Evolutionary conservation across 1,140 invertebrate species (phyloP).

Genomic region (Laodelphax striatellus): DNA sequence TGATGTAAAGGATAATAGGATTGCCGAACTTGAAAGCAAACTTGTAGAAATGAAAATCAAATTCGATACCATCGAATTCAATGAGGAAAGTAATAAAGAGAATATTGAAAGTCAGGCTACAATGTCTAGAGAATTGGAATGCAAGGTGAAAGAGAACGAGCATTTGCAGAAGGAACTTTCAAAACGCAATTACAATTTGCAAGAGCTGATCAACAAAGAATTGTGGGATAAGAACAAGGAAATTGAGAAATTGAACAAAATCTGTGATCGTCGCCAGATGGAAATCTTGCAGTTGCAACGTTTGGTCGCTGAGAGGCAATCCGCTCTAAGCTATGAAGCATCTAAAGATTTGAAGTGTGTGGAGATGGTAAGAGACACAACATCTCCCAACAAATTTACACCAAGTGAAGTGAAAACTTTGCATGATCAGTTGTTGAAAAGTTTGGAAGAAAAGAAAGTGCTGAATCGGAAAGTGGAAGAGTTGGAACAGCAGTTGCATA

Average conservation of each 20-base stretch:
- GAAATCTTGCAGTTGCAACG: slow-evolving; percentile 28
- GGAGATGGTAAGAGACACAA: slow-evolving; percentile 2
- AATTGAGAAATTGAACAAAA: slow-evolving; percentile 45
- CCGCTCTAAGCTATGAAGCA: slow-evolving; percentile 28
- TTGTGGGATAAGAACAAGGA: slow-evolving; percentile 58
- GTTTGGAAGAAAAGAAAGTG: slow-evolving; percentile 24
- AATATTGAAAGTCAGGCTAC: not conserved
- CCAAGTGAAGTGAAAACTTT: slow-evolving; percentile 18
- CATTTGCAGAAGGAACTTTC: slow-evolving; percentile 42
- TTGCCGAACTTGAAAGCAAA: slow-evolving; percentile 6
- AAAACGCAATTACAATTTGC: slow-evolving; percentile 46
- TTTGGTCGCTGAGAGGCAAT: slow-evolving; percentile 26
- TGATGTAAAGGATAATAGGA: not conserved
- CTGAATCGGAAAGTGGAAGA: slow-evolving; percentile 21
- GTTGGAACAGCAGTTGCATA: slow-evolving; percentile 28
- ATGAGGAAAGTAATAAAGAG: not conserved
- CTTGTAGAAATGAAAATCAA: slow-evolving; percentile 1
- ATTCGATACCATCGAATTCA: not conserved
- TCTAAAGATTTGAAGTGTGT: slow-evolving; percentile 21
- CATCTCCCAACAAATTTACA: not conserved
- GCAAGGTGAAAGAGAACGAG: slow-evolving; percentile 39
- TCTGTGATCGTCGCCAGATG: slow-evolving; percentile 25
- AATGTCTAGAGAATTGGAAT: slow-evolving; percentile 31
- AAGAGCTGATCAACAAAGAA: slow-evolving; percentile 50
- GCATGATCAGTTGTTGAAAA: slow-evolving; percentile 23